Evolutionary conservation across 1,140 invertebrate genomes (phyloP), one percentile per base, ranked within the genome.

Genomic region (Protaetia brevitarsis): DNA sequence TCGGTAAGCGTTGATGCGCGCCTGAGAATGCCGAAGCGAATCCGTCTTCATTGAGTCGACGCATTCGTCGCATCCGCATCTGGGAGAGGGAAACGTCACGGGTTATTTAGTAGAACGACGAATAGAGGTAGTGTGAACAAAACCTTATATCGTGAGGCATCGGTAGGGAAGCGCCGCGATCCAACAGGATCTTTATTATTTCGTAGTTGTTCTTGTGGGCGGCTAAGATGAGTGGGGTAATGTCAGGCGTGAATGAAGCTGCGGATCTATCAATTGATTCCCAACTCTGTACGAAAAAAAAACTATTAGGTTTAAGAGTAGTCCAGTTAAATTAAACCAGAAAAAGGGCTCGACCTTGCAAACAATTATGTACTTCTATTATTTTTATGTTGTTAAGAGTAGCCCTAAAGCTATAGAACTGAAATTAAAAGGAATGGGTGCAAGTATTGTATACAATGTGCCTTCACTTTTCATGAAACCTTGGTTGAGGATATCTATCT

Each of bases 161-260:
- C 0, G 93, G 93, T 60, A 95, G 79, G 0, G 92, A 89, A 2
- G 93, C 93, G 23, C 94, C 93, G 66, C 93, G 83, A 79, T 95
- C 93, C 66, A 96, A 79, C 3, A 96, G 83, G 29, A 96, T 87
- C 79, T 95, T 95, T 0, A 96, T 81, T 69, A 96, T 95, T 82
- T 96, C 93, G 75, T 95, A 96, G 80, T 95, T 94, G 79, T 96
- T 94, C 78, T 89, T 89, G 78, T 96, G 94, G 27, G 93, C 92
- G 27, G 94, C 93, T 23, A 95, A 81, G 72, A 95, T 92, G 8
- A 96, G 78, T 1, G 93, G 94, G 3, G 93, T 95, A 72, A 96
- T 94, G 75, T 96, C 93, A 0, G 89, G 85, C 0, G 93, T 95
- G 79, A 95, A 96, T 13, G 90, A 91, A 0, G 92, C 92, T 19